Evolutionary conservation across 1,140 invertebrate genomes (phyloP).

Genomic region (Luehdorfia chinensis): DNA sequence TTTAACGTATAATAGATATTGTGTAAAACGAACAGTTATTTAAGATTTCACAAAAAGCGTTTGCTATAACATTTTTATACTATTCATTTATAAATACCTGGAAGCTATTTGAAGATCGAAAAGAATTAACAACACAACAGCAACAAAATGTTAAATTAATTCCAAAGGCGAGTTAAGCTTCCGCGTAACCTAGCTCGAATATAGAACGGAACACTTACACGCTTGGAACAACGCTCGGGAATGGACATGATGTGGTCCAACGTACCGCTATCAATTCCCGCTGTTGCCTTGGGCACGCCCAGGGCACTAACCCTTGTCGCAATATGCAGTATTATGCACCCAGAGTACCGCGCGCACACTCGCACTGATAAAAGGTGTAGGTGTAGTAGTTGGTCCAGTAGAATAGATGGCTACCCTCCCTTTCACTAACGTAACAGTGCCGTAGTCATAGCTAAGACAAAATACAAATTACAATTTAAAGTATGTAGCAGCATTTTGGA

Average conservation of each 20-base stretch:
- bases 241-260: conserved; percentile 43
- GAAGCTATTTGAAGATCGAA: conserved; percentile 32
- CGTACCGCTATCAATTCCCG: conserved; percentile 49
- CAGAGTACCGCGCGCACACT: conserved; percentile 39
- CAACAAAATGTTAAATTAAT: conserved; percentile 30
- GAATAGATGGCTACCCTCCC: conserved; percentile 69
- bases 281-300: conserved; percentile 62
- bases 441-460: conserved; percentile 44
- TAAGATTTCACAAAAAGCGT: conserved; percentile 14
- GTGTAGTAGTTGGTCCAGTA: conserved; percentile 52
- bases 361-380: conserved; percentile 51
- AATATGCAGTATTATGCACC: conserved; percentile 54
- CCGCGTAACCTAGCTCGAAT: conserved; percentile 44
- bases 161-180: conserved; percentile 27
- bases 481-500: neutral
- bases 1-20: conserved; percentile 2
- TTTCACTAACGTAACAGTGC: conserved; percentile 65
- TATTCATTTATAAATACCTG: conserved; percentile 13
- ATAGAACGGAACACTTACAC: conserved; percentile 39
- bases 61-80: conserved; percentile 12
- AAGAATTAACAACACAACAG: conserved; percentile 28
- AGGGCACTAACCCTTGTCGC: conserved; percentile 66
- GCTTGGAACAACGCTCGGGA: conserved; percentile 40
- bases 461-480: conserved; percentile 20
- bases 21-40: neutral